Conservation (phyloP, 2,113 vertebrate species). For the Oreamnos americanus region DNA sequence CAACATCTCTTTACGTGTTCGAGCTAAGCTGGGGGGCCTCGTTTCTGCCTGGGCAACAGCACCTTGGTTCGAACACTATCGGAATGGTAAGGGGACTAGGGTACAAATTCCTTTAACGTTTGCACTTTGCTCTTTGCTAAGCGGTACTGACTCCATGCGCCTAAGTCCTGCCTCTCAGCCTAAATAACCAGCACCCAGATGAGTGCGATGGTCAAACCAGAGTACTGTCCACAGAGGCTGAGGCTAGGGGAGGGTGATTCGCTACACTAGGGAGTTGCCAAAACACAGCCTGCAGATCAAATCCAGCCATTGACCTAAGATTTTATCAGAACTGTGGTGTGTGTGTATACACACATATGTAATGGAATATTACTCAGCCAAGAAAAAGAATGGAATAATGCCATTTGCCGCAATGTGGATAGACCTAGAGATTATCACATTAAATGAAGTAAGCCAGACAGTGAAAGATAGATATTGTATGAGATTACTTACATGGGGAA, state of each 20-base stretch:
- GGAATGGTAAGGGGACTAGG: conserved; percentile 65
- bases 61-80: conserved; percentile 42
- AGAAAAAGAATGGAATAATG: not conserved
- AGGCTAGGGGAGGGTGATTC: not conserved
- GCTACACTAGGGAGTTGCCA: not conserved
- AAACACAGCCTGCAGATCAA: not conserved
- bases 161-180: not conserved
- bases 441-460: not conserved
- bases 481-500: not conserved
- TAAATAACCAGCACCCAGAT: not conserved
- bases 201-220: not conserved
- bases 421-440: not conserved
- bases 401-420: not conserved
- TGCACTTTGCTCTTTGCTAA: not conserved
- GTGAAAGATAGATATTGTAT: not conserved
- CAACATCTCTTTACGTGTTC: conserved; percentile 57
- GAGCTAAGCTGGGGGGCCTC: conserved; percentile 53
- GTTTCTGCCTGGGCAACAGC: conserved; percentile 71
- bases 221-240: not conserved
- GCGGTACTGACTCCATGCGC: accelerated
- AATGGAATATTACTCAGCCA: not conserved
- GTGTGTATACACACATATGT: not conserved
- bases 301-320: not conserved
- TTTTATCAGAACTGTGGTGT: not conserved
- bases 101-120: not conserved